Evolutionary conservation across 2,113 vertebrate species (phyloP), one percentile per base, ranked within the genome.

Genomic region (Calyptomena viridis): DNA sequence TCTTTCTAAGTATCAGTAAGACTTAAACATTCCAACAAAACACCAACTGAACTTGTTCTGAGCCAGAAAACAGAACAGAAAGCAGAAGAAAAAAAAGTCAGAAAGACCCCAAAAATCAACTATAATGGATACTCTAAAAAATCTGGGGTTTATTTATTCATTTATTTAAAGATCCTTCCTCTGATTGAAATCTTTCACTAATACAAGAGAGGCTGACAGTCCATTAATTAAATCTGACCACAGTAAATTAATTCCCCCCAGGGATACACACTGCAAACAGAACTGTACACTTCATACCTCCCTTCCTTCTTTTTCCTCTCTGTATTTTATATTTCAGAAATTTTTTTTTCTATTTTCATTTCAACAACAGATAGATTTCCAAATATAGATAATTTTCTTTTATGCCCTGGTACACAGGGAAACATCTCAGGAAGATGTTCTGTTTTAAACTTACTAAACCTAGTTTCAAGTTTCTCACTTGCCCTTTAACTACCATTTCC

Each of bases 311-410:
- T 85, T 31, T 24, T 39, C 23, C 25, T 27, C n/a, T 64, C 71
- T 76, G 7, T 11, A 74, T 94, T 95, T 68, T 30, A 64, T 35
- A 91, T 60, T 82, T 90, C 68, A 79, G 62, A 14, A 20, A 35
- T 64, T 72, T 74, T 39, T 39, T 89, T 68, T 53, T 12, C 56
- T n/a, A 6, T 46, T 66, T 52, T 79, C 8, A 53, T 53, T 59
- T 90, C 91, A 94, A 59, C 42, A 90, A 49, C 60, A 95, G 63
- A 86, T 73, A 44, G 37, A 85, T n/a, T 93, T 78, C 72, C 63
- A 92, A 77, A 93, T 39, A 64, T 8, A 82, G 19, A 35, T 62
- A 50, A 40, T 89, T 64, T 50, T 88, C 37, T 82, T 53, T 69
- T 30, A 14, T 56, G 63, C 47, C 59, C 49, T 62, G 35, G 14